Conservation (phyloP, 1,140 invertebrate species). For the Zophobas atratus region DNA sequence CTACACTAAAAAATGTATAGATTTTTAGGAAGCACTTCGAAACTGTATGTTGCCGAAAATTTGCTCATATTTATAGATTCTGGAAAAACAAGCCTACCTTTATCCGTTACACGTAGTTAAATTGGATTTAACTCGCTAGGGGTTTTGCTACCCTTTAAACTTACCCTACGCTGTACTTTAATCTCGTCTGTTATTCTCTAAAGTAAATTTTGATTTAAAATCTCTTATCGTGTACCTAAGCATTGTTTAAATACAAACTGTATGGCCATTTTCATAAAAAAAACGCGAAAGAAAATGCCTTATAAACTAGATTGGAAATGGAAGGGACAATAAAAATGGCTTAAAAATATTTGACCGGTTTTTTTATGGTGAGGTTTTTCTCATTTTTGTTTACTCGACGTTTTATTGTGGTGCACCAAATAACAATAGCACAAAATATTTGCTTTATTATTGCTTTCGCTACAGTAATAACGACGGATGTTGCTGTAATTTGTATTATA, state of each 20-base stretch:
- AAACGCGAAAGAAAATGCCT: too few species aligned
- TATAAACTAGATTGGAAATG: conserved; percentile 12
- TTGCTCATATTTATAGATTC: conserved; percentile 13
- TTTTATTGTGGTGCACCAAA: conserved; percentile 19
- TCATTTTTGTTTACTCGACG: conserved; percentile 22
- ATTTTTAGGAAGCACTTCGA: neutral
- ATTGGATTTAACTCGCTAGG: conserved; percentile 37
- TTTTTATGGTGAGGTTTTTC: conserved; percentile 12
- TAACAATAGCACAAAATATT: conserved; percentile 40
- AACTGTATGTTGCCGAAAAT: neutral
- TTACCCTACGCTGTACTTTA: conserved; percentile 33
- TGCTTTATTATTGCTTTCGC: conserved; percentile 35
- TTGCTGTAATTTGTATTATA: conserved; percentile 42
- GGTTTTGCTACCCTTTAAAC: conserved; percentile 32
- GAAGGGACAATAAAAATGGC: conserved; percentile 20
- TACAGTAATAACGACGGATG: conserved; percentile 33
- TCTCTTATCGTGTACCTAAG: conserved; percentile 29
- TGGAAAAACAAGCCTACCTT: neutral
- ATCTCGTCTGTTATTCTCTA: conserved; percentile 27
- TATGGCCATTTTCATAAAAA: neutral
- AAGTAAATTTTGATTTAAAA: conserved; percentile 36
- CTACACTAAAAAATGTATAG: too few species aligned
- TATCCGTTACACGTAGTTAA: conserved; percentile 26
- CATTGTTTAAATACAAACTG: neutral
- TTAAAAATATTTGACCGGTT: conserved; percentile 8